Base-by-base conservation (phyloP, 1,140 invertebrate genomes). In the Zaprionus taronus region DNA sequence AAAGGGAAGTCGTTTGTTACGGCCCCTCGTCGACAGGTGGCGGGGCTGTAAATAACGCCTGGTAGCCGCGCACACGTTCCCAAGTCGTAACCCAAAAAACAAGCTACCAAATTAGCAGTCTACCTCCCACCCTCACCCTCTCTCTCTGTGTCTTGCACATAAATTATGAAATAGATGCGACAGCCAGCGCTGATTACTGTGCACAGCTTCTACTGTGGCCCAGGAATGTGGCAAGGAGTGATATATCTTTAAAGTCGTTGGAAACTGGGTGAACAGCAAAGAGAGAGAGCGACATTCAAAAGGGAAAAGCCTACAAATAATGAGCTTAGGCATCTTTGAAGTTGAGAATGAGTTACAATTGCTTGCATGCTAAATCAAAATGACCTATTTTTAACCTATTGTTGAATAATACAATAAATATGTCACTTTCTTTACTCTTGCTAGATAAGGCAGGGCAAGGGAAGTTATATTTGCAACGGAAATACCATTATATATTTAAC, bases 1-100 rank as follows among this genome's bases (percentile, higher is more conserved):
- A 57, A 41, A 68, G 81, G 80, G 81, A 83, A 83, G 80, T 85
- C 75, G 47, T 85, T 72, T 76, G 70, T 85, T 86, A 76, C 69
- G 65, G 36, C 7, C 68, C 12, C 41, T 17, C 26, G 64, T 7
- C 66, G 83, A 83, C 83, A 86, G 83, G 80, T 86, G 83, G 68
- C 65, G 66, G 64, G 51, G 62, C 57, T 68, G 83, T 85, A 82
- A 85, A 86, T 82, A 71, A 85, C 41, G n/a, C 41, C 41, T 9
- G n/a, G n/a, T 17, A 44, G n/a, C 7, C 6, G 31, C 31, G 9
- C 31, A 31, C 31, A 34, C 9, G 31, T 71, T 69, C 57, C 28
- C 44, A 68, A 60, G 57, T 38, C 24, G n/a, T n/a, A 61, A 1
- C 14, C 15, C 20, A 12, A 36, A 28, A 77, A 71, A 66, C 67